phyloP scores from a whole-genome alignment of 1,140 invertebrate species.

The Drosophila truncata region DNA sequence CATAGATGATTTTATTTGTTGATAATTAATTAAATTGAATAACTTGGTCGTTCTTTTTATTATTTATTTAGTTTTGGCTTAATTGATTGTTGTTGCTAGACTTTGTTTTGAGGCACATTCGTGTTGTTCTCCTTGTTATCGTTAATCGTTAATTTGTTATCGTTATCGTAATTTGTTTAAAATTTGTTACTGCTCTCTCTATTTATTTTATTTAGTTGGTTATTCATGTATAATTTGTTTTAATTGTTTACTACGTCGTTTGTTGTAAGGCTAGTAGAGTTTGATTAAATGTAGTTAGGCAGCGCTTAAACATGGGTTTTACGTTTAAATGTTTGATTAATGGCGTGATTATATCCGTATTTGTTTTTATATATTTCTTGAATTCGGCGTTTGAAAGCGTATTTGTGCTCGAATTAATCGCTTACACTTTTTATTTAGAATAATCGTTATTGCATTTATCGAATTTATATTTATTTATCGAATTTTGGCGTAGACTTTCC shows the following conservation, averaged over 20 bases:
- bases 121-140: slow-evolving; percentile 28
- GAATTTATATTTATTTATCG: background rate
- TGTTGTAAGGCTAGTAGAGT: slow-evolving; percentile 45
- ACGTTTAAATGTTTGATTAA: background rate
- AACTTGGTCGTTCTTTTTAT: background rate
- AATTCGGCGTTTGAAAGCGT: slow-evolving; percentile 21
- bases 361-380: background rate
- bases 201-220: background rate
- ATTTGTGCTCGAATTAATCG: slow-evolving; percentile 21
- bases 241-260: slow-evolving; percentile 23
- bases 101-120: slow-evolving; percentile 49
- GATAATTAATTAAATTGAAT: slow-evolving; percentile 29
- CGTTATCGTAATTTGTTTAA: slow-evolving; percentile 10
- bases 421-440: background rate
- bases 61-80: slow-evolving; percentile 21
- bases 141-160: slow-evolving; percentile 21
- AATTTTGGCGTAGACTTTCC: slow-evolving; percentile 13
- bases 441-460: slow-evolving; percentile 8
- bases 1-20: slow-evolving; percentile 67
- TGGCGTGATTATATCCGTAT: background rate
- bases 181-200: slow-evolving; percentile 2
- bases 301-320: slow-evolving; percentile 32
- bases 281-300: slow-evolving; percentile 40
- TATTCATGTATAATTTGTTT: slow-evolving; percentile 22
- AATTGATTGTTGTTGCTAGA: slow-evolving; percentile 48